Evolutionary conservation across 2,888 invertebrate genomes (phyloP).

Genomic region (Calameuta pallipes): DNA sequence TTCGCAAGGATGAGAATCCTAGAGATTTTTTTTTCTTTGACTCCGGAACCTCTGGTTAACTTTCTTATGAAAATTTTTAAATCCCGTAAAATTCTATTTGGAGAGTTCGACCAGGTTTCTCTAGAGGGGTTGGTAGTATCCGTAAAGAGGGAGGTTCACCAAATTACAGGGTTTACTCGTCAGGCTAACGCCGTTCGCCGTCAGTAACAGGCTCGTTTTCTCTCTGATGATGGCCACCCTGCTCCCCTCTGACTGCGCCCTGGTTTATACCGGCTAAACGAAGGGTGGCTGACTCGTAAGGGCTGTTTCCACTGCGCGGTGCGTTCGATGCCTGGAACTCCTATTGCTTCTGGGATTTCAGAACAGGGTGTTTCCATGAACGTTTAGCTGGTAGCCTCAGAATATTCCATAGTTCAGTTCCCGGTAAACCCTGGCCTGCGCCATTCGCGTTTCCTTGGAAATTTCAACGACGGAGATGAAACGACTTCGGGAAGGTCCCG

Average conservation of each 20-base stretch:
- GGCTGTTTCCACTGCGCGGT: conserved; percentile 5
- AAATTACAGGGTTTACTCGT: conserved; percentile 20
- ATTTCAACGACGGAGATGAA: conserved; percentile 41
- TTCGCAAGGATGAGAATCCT: conserved; percentile 2
- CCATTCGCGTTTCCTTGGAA: conserved; percentile 24
- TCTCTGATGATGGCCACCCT: background rate
- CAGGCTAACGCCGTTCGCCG: conserved; percentile 12
- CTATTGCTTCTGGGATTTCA: background rate
- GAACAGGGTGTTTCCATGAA: background rate
- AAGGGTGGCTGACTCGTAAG: background rate
- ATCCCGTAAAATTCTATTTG: background rate
- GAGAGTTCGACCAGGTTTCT: background rate
- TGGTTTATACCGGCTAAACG: conserved; percentile 6
- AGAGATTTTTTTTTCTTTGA: conserved; percentile 11
- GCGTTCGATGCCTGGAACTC: conserved; percentile 24
- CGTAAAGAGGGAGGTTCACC: background rate
- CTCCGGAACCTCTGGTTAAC: background rate
- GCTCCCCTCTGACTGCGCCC: background rate
- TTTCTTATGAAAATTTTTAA: background rate
- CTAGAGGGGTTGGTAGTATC: background rate
- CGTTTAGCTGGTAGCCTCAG: background rate
- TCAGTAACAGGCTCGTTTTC: conserved; percentile 8
- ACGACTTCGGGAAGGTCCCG: background rate
- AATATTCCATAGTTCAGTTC: background rate
- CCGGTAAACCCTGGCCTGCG: background rate